Conservation (phyloP, 2,113 vertebrate species). For the Chionomys nivalis region DNA sequence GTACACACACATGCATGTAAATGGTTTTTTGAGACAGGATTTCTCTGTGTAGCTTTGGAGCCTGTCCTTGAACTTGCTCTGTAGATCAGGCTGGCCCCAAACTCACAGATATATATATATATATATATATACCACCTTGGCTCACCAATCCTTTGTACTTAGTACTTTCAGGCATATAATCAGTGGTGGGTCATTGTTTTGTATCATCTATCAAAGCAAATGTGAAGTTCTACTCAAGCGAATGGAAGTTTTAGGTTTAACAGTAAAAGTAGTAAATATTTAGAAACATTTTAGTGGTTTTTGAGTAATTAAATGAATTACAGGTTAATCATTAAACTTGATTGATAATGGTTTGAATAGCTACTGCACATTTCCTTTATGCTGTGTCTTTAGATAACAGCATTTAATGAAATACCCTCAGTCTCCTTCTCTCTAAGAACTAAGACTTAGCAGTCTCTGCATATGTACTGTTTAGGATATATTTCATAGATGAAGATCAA, state of each 20-base stretch:
- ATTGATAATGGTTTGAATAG: slow-evolving; percentile 5
- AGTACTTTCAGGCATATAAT: not conserved
- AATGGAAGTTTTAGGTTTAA: not conserved
- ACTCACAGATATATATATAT: no score
- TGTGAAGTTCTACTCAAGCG: not conserved
- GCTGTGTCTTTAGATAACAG: not conserved
- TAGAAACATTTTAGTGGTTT: not conserved
- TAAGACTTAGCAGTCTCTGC: not conserved
- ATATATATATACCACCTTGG: not conserved
- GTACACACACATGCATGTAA: no score
- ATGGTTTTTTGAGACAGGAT: no score
- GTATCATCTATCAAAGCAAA: not conserved
- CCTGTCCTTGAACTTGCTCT: no score
- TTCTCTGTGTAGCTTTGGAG: no score
- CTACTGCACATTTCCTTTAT: not conserved
- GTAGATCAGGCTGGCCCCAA: no score
- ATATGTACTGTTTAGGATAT: not conserved
- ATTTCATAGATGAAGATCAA: not conserved
- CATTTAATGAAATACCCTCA: not conserved
- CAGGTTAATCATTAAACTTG: slow-evolving; percentile 6
- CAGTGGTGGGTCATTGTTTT: not conserved
- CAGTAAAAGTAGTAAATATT: not conserved
- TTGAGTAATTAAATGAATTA: not conserved
- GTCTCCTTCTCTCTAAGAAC: not conserved
- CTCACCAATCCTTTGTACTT: not conserved